A percentile compares a stretch with the other conserved stretches of the same genome.
phyloP scores from a whole-genome alignment of 2,113 vertebrate species.

The Catharus minimus region DNA sequence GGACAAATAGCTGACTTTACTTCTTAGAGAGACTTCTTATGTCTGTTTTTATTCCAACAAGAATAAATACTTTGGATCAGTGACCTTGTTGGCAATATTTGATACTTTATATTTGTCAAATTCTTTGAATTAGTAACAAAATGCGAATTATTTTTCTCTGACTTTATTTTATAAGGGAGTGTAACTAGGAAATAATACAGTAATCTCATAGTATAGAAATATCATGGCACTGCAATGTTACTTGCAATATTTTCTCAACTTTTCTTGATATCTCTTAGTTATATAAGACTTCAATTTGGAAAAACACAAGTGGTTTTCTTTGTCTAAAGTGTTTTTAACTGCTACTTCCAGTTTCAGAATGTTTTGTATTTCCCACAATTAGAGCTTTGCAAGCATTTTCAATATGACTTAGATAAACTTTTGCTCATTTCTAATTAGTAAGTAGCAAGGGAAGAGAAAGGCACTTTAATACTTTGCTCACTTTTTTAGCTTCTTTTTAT shows the following conservation, averaged over 20 bases:
- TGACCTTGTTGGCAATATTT: background rate
- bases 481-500: background rate
- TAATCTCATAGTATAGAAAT: background rate
- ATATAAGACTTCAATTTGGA: background rate
- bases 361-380: background rate
- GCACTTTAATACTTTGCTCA: background rate
- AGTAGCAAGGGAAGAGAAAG: background rate
- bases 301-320: background rate
- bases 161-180: background rate
- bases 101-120: background rate
- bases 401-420: background rate
- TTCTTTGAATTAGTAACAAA: background rate
- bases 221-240: background rate
- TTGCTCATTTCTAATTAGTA: background rate
- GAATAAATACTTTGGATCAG: background rate
- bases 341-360: background rate
- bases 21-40: background rate
- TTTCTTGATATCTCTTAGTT: background rate
- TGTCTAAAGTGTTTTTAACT: background rate
- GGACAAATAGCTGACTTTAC: background rate
- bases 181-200: background rate
- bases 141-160: background rate
- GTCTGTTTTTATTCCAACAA: background rate
- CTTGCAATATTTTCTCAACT: background rate
- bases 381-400: background rate